Percentiles rank a stretch among this genome's conserved stretches.
Evolutionary conservation across 2,797 vertebrate species (phyloP).

Genomic region (Poecile montanus): DNA sequence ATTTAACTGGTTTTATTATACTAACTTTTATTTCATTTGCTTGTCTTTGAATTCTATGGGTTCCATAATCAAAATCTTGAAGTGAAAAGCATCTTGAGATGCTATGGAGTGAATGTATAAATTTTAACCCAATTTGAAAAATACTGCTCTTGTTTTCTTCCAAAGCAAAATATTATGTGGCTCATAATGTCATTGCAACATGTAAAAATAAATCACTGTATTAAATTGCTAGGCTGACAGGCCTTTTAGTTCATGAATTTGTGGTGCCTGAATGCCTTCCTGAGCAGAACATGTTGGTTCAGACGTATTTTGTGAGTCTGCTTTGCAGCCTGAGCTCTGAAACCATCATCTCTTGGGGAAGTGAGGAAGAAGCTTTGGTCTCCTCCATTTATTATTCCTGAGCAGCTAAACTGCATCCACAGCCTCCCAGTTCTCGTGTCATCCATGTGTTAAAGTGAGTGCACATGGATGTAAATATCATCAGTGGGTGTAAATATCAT

Average conservation of each 20-base stretch:
- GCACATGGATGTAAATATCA: background rate
- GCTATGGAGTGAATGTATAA: conserved; percentile 1
- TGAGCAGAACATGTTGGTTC: background rate
- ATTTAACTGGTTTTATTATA: conserved; percentile 15
- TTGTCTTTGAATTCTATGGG: conserved; percentile 1
- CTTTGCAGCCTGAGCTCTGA: background rate
- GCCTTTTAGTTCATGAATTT: background rate
- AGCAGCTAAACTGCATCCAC: background rate
- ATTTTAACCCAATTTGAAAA: conserved; percentile 31
- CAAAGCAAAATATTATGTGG: background rate
- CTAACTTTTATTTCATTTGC: conserved; percentile 31
- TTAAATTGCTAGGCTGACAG: conserved; percentile 13
- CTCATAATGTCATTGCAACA: background rate
- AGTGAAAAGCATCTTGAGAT: background rate
- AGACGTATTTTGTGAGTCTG: background rate
- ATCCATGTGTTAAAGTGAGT: background rate
- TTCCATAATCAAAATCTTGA: conserved; percentile 23
- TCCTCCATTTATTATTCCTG: background rate
- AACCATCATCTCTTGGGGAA: background rate
- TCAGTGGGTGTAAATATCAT: background rate
- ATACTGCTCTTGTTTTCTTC: conserved; percentile 14
- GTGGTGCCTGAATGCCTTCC: background rate
- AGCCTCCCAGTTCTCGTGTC: background rate
- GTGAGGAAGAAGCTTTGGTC: background rate
- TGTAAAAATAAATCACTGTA: conserved; percentile 14